Evolutionary conservation across 1,140 invertebrate species (phyloP), one percentile per base, ranked within the genome.

Genomic region (Teleopsis dalmanni): DNA sequence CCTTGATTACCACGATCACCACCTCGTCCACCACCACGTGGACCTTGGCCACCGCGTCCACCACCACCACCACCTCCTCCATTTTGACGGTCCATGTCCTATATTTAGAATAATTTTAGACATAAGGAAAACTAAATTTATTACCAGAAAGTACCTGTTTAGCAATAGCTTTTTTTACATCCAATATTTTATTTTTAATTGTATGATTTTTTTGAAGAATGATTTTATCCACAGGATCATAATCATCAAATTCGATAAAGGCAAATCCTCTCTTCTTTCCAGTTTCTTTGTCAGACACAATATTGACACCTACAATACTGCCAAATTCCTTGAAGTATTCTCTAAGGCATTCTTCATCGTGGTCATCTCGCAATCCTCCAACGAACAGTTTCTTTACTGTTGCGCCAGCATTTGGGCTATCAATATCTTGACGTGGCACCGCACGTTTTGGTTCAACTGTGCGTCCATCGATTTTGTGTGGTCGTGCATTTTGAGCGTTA

Each of bases 401-500:
- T 1, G 91, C 87, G 29, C 95, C 92, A 18, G 90, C 84, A 72
- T 96, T 94, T 1, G 88, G 90, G 56, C 84, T 82, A 51, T 85
- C 88, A 59, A 91, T 91, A 65, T 95, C 91, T 79, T 94, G 81
- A 61, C 93, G 80, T 2, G 96, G 95, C 25, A 98, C 93, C 13
- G 95, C 96, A 59, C 96, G 75, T 67, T 99, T 99, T 0, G 95
- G 91, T 73, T 99, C 95, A 1, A 99, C 95, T 45, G 93, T 87
- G 52, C 94, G 74, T 50, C 79, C 80, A 71, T 82, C 80, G 52
- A 82, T 80, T 56, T 78, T 79, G 57, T 83, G 80, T 5, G 80
- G 85, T 58, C 95, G 80, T 27, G 86, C 85, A 61, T 80, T 83
- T 74, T 98, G 95, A 2, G 93, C 93, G 73, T 90, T 88, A 76